phyloP scores from a whole-genome alignment of 2,113 vertebrate genomes.

The Callospermophilus lateralis region DNA sequence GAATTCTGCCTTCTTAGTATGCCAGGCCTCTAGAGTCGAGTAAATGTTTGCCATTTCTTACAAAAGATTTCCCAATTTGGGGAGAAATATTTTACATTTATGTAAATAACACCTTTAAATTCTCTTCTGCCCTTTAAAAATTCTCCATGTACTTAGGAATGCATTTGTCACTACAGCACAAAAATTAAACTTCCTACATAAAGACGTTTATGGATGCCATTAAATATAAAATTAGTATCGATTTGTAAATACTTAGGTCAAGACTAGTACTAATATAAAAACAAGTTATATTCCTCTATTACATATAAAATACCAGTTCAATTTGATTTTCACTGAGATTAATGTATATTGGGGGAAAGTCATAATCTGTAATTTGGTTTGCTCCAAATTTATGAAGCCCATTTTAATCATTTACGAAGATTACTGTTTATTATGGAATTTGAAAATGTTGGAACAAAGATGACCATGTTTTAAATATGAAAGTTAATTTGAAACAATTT shows the following conservation, averaged over 20 bases:
- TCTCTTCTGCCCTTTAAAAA: constrained; percentile 67
- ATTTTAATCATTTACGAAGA: constrained; percentile 76
- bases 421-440: constrained; percentile 66
- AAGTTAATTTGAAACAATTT: constrained; percentile 69
- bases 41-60: neutral
- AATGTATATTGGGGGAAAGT: constrained; percentile 47
- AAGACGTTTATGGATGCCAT: constrained; percentile 75
- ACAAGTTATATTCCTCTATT: constrained; percentile 64
- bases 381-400: constrained; percentile 63
- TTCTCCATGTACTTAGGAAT: constrained; percentile 69
- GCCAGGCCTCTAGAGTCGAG: neutral
- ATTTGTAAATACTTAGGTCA: constrained; percentile 80
- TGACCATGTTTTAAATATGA: neutral
- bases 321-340: constrained; percentile 72
- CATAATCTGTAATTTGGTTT: constrained; percentile 76
- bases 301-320: constrained; percentile 67
- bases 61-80: constrained; percentile 36
- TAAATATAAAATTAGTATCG: constrained; percentile 79
- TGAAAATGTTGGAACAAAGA: constrained; percentile 54
- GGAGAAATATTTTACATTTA: constrained; percentile 48
- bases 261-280: constrained; percentile 68
- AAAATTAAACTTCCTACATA: constrained; percentile 73
- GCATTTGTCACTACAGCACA: constrained; percentile 74
- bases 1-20: neutral
- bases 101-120: constrained; percentile 75